A percentile compares a stretch with the other conserved stretches of the same genome.
Conservation (phyloP, 2,797 vertebrate species). For the Channallabes apus region DNA sequence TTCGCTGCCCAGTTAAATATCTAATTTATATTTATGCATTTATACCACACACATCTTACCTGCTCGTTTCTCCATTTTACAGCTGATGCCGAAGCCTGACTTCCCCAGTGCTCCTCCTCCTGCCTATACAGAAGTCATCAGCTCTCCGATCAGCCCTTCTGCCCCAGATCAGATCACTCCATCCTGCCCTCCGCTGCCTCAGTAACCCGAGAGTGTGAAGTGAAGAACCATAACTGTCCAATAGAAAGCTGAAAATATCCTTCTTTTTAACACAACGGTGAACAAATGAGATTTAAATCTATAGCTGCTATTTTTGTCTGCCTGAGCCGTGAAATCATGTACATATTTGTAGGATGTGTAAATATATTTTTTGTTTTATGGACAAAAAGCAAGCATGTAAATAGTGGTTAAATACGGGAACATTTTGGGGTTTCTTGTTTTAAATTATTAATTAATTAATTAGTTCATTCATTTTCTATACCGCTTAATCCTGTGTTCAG, state of each 20-base stretch:
- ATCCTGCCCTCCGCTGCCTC: background rate
- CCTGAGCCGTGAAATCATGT: background rate
- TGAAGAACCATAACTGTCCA: background rate
- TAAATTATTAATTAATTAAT: too few species aligned
- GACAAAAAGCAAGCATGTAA: background rate
- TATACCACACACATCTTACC: background rate
- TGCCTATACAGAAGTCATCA: conserved; percentile 31
- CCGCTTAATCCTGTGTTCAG: too few species aligned
- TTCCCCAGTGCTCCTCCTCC: conserved; percentile 42
- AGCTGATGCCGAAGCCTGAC: conserved; percentile 45
- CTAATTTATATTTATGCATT: background rate
- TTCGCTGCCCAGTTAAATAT: background rate
- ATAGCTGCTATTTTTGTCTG: conserved; percentile 6
- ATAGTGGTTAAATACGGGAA: background rate
- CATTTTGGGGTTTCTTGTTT: too few species aligned
- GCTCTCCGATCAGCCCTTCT: background rate
- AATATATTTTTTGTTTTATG: conserved; percentile 18
- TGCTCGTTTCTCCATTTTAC: background rate
- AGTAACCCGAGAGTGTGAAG: background rate
- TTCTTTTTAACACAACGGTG: background rate
- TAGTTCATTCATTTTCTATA: too few species aligned
- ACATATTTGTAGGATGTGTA: conserved; percentile 39
- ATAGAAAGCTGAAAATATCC: background rate
- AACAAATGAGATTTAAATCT: background rate
- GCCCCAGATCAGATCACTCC: background rate